Evolutionary conservation across 2,888 invertebrate genomes (phyloP).

Genomic region (Latheticus oryzae): DNA sequence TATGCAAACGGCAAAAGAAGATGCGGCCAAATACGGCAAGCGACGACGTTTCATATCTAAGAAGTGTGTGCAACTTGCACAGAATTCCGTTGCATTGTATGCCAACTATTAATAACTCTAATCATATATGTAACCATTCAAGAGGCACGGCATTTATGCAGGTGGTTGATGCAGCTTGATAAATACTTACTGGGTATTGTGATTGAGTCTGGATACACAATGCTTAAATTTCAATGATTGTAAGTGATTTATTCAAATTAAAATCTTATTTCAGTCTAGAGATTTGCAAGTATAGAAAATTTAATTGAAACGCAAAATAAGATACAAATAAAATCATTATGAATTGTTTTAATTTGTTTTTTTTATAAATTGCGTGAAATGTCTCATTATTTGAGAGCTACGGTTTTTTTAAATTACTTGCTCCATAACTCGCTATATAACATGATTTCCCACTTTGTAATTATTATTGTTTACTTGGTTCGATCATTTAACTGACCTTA

Average conservation of each 20-base stretch:
- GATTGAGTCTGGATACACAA: constrained; percentile 14
- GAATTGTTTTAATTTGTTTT: too few relatives aligned
- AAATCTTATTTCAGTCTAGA: too few relatives aligned
- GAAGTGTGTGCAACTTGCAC: constrained; percentile 34
- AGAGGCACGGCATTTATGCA: constrained; percentile 36
- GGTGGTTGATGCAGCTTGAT: constrained; percentile 42
- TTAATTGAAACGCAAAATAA: too few relatives aligned
- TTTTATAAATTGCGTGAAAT: too few relatives aligned
- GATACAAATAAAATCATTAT: too few relatives aligned
- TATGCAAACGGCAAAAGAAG: constrained; percentile 44
- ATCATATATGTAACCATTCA: constrained; percentile 39
- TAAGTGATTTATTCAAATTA: constrained; percentile 26
- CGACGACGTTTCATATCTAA: constrained; percentile 23
- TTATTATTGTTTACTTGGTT: too few relatives aligned
- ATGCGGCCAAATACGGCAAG: constrained; percentile 46
- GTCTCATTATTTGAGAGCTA: too few relatives aligned
- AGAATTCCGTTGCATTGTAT: constrained; percentile 41
- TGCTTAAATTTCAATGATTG: constrained; percentile 13
- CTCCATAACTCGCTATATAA: too few relatives aligned
- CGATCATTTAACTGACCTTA: too few relatives aligned
- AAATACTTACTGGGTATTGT: constrained; percentile 22
- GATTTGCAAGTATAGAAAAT: too few relatives aligned
- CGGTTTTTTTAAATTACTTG: too few relatives aligned
- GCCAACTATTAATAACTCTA: constrained; percentile 42
- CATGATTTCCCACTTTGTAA: too few relatives aligned